These are phyloP conservation scores for Macrotus californicus DNA, from an alignment of 2,113 vertebrate species.

Conservation along the genomic window DNA sequence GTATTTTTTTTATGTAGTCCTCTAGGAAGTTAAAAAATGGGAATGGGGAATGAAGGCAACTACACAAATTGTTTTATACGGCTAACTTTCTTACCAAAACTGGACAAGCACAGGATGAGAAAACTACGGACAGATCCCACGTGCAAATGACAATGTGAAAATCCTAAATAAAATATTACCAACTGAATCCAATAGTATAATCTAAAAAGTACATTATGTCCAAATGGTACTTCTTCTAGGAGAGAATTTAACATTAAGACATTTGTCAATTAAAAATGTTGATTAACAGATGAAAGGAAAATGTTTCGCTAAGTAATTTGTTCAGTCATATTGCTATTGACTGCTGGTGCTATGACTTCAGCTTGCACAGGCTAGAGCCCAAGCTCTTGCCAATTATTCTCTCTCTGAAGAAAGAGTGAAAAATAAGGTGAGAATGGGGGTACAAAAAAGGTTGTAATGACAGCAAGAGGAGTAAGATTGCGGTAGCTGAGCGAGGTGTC, in stretches of 20 bases:
- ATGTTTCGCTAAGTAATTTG: neutral
- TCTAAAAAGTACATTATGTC: neutral
- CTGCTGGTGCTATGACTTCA: neutral
- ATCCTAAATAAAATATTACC: neutral
- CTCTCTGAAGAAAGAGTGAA: neutral
- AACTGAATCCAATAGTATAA: neutral
- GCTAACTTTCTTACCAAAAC: neutral
- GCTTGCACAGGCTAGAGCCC: neutral
- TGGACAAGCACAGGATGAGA: neutral
- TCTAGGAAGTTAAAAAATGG: neutral
- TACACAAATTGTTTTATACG: neutral
- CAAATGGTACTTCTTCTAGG: neutral
- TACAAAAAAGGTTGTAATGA: neutral
- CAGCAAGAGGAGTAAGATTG: neutral
- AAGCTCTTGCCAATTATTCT: neutral
- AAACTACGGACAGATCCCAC: neutral
- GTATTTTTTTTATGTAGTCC: neutral
- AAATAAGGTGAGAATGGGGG: no score
- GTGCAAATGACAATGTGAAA: neutral
- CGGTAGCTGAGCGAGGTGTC: neutral
- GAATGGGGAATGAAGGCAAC: neutral
- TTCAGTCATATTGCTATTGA: neutral
- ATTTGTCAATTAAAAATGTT: neutral
- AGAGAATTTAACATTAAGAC: neutral
- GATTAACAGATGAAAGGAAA: neutral